Percentiles rank a stretch among this genome's conserved stretches.
phyloP scores from a whole-genome alignment of 2,797 vertebrate genomes.

The Acanthurus lineatus region DNA sequence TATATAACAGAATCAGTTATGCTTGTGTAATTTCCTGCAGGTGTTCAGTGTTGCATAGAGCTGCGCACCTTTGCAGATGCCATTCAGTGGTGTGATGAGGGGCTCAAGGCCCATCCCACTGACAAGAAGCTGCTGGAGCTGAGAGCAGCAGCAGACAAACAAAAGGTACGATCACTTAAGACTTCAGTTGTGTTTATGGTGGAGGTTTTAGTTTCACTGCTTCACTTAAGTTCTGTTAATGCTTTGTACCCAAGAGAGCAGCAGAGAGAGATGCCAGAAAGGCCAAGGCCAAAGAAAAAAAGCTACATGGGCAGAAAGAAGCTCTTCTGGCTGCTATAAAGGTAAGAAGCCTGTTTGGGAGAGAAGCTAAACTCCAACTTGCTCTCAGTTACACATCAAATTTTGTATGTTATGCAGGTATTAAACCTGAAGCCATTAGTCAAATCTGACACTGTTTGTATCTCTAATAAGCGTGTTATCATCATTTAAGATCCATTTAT shows the following conservation, averaged over 20 bases:
- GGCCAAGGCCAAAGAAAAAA: constrained; percentile 88
- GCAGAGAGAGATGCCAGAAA: constrained; percentile 92
- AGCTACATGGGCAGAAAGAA: constrained; percentile 82
- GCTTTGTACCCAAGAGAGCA: constrained; percentile 80
- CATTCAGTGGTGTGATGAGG: constrained; percentile 94
- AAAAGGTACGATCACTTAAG: constrained; percentile 84
- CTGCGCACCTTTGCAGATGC: constrained; percentile 89
- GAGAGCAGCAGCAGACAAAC: constrained; percentile 90
- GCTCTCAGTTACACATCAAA: neutral
- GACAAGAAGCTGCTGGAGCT: constrained; percentile 92
- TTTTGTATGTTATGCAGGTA: neutral
- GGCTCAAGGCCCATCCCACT: constrained; percentile 85
- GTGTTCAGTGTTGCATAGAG: constrained; percentile 92
- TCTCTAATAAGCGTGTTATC: no score
- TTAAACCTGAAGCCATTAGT: neutral
- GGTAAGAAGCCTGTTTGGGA: constrained; percentile 57
- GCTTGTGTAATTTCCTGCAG: constrained; percentile 72
- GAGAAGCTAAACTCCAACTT: neutral
- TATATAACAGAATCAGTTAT: neutral
- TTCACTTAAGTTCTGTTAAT: neutral
- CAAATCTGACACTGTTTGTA: neutral
- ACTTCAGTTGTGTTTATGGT: neutral
- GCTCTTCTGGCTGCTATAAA: constrained; percentile 86
- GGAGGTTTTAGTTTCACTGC: neutral
- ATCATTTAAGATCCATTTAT: neutral